phyloP scores from a whole-genome alignment of 64 coral and sea anemone species.

The Pocillopora verrucosa region DNA sequence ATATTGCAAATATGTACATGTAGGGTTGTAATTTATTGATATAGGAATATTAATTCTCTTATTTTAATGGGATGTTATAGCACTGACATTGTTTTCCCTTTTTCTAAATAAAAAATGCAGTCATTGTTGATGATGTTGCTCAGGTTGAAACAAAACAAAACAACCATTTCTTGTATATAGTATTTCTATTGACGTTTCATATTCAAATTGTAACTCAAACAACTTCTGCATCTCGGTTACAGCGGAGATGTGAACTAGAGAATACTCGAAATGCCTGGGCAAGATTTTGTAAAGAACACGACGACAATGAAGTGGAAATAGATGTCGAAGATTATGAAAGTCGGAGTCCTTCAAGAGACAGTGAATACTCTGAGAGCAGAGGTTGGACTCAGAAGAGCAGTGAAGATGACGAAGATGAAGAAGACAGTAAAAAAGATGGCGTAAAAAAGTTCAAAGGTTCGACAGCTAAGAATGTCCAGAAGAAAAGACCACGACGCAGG shows the following conservation, averaged over 20 bases:
- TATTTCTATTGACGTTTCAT: too few relatives aligned
- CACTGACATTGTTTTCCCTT: too few relatives aligned
- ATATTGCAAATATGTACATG: too few relatives aligned
- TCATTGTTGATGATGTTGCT: too few relatives aligned
- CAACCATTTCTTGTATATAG: too few relatives aligned
- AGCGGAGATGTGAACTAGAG: slow-evolving; percentile 13
- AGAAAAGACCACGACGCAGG: not conserved
- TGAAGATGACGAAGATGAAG: not conserved
- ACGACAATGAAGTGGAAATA: not conserved
- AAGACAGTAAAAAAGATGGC: not conserved
- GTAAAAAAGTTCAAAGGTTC: not conserved
- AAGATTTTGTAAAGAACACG: not conserved
- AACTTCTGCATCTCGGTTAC: not conserved
- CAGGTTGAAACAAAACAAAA: too few relatives aligned
- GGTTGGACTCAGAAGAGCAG: not conserved
- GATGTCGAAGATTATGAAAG: not conserved
- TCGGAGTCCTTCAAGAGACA: not conserved
- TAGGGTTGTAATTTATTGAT: too few relatives aligned
- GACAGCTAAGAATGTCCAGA: not conserved
- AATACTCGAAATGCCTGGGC: not conserved
- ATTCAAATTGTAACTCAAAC: too few relatives aligned
- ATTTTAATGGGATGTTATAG: too few relatives aligned
- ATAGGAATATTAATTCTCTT: too few relatives aligned
- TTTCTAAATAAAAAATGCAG: too few relatives aligned
- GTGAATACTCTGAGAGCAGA: not conserved